These are phyloP conservation scores for Riptortus pedestris DNA, from an alignment of 1,140 invertebrate species.

Conservation along the genomic window DNA sequence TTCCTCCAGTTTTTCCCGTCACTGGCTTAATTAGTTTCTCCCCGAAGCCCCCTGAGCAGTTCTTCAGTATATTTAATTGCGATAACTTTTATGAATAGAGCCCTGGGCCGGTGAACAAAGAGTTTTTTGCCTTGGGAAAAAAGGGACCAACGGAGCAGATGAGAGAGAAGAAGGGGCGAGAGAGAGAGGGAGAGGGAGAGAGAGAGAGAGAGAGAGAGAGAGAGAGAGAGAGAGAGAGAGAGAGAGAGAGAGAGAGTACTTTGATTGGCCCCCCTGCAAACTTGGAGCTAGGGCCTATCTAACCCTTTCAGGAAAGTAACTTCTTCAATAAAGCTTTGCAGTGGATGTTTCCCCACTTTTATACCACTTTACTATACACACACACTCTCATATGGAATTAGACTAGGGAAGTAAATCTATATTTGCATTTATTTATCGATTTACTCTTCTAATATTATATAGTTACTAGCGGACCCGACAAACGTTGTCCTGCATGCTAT, in stretches of 20 bases:
- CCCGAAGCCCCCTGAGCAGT: background rate
- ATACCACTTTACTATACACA: too few relatives aligned
- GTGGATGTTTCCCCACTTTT: too few relatives aligned
- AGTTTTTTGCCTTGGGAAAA: background rate
- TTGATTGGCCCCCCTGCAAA: slow-evolving; percentile 9
- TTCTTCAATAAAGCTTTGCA: slow-evolving; percentile 7
- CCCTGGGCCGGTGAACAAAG: background rate
- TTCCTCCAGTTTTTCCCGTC: slow-evolving; percentile 4
- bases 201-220: background rate
- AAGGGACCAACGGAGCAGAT: too few relatives aligned
- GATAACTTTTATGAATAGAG: background rate
- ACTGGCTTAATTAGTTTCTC: slow-evolving; percentile 8
- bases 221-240: background rate
- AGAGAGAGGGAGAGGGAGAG: background rate
- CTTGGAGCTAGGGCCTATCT: background rate
- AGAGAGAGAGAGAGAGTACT: background rate
- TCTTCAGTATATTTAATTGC: background rate
- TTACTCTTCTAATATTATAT: too few relatives aligned
- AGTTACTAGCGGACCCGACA: too few relatives aligned
- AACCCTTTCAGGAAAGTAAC: background rate
- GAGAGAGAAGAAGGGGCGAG: background rate
- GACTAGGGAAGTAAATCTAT: too few relatives aligned
- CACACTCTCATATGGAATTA: too few relatives aligned
- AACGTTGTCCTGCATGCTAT: too few relatives aligned
- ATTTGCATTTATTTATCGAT: too few relatives aligned